Conservation (phyloP, 2,888 invertebrate genomes). For the Coenonympha glycerion region DNA sequence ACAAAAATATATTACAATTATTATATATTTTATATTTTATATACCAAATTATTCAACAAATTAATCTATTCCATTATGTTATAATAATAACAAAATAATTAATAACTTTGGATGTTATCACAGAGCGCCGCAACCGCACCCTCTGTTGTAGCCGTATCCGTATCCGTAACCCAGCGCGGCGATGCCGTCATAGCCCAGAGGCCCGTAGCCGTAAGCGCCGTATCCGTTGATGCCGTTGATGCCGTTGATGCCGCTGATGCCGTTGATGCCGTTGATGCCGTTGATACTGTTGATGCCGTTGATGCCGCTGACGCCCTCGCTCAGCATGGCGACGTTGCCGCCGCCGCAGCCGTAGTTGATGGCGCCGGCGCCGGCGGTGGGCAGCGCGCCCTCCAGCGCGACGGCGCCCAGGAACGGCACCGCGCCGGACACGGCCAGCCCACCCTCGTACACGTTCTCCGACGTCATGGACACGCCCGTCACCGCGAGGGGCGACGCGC, state of each 20-base stretch:
- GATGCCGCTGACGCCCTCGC: constrained; percentile 24
- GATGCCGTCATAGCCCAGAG: constrained; percentile 9
- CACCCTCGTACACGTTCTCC: constrained; percentile 40
- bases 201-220: constrained; percentile 9
- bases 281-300: constrained; percentile 5
- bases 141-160: constrained; percentile 12
- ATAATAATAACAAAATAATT: neutral
- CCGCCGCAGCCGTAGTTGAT: constrained; percentile 44
- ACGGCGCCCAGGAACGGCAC: constrained; percentile 44
- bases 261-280: constrained; percentile 8
- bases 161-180: constrained; percentile 1
- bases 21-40: neutral
- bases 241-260: constrained; percentile 8
- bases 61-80: too few relatives aligned
- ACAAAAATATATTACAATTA: neutral
- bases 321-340: constrained; percentile 39
- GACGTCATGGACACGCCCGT: constrained; percentile 39
- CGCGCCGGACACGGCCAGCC: constrained; percentile 35
- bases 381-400: constrained; percentile 38
- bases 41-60: neutral
- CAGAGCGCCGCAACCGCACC: constrained; percentile 12
- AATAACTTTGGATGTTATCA: constrained; percentile 3
- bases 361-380: constrained; percentile 38
- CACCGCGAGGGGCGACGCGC: constrained; percentile 40
- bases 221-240: neutral